Percentiles rank a stretch among this genome's conserved stretches.
Conservation (phyloP, 2,113 vertebrate genomes). For the Alouatta palliata region DNA sequence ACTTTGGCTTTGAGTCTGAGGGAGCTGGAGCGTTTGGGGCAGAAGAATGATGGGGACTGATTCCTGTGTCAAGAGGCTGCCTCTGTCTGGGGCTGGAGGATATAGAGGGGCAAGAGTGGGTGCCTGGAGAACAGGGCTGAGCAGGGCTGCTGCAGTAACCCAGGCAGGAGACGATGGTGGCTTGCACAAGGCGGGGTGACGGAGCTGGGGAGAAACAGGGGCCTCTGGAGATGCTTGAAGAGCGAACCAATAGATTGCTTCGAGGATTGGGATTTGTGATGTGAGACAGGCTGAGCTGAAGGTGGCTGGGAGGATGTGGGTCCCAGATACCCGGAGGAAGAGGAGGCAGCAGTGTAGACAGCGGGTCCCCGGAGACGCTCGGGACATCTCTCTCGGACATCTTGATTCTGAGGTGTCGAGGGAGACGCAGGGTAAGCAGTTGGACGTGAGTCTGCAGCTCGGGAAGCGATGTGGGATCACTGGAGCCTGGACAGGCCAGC, state of each 20-base stretch:
- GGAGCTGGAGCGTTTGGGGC: background rate
- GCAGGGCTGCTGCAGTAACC: background rate
- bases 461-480: background rate
- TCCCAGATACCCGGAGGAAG: background rate
- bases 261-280: rapidly evolving
- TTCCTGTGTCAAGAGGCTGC: background rate
- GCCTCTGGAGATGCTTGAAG: background rate
- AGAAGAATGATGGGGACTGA: background rate
- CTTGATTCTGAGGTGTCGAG: background rate
- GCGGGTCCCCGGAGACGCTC: too few species aligned
- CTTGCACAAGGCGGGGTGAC: background rate
- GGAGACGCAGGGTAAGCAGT: background rate
- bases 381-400: background rate
- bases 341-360: background rate
- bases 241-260: background rate
- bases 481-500: rapidly evolving
- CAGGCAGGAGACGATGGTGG: background rate
- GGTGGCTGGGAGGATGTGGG: background rate
- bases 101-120: background rate
- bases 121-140: rapidly evolving
- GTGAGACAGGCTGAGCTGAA: background rate
- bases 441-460: background rate
- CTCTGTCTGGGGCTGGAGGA: background rate
- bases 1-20: background rate
- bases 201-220: background rate